Percentiles rank a stretch among this genome's conserved stretches.
These are phyloP conservation scores for Acleris sparsana DNA, from an alignment of 2,888 invertebrate species.

Conservation along the genomic window DNA sequence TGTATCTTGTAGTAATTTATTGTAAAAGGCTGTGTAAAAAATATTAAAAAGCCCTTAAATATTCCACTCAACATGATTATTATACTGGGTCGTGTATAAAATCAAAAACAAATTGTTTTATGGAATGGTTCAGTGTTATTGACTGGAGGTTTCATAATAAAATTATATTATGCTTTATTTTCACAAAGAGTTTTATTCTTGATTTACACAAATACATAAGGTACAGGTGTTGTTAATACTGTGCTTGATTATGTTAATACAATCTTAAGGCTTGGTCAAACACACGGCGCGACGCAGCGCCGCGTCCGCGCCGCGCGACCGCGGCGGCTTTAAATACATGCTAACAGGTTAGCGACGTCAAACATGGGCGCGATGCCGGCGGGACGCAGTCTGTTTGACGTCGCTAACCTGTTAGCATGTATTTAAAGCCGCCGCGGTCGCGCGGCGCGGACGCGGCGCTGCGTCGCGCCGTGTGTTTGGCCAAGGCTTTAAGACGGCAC, in stretches of 20 bases:
- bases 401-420: too few relatives aligned
- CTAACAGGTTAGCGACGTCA: too few relatives aligned
- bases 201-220: slow-evolving; percentile 31
- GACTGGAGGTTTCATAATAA: slow-evolving; percentile 82
- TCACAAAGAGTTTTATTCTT: slow-evolving; percentile 73
- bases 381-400: too few relatives aligned
- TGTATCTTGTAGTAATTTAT: slow-evolving; percentile 81
- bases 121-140: slow-evolving; percentile 82
- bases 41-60: slow-evolving; percentile 68
- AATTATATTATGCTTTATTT: slow-evolving; percentile 84
- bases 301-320: too few relatives aligned
- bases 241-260: slow-evolving; percentile 26
- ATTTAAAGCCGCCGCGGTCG: too few relatives aligned
- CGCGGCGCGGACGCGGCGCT: too few relatives aligned
- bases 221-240: not conserved
- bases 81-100: slow-evolving; percentile 73
- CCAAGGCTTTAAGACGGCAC: too few relatives aligned
- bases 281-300: too few relatives aligned
- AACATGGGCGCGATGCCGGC: too few relatives aligned
- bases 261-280: too few relatives aligned
- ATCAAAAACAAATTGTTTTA: slow-evolving; percentile 75
- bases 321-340: too few relatives aligned
- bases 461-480: too few relatives aligned
- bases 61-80: slow-evolving; percentile 67
- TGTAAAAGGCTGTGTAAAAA: slow-evolving; percentile 82